Evolutionary conservation across 2,888 invertebrate species (phyloP).

Genomic region (Aproaerema taeniolella): DNA sequence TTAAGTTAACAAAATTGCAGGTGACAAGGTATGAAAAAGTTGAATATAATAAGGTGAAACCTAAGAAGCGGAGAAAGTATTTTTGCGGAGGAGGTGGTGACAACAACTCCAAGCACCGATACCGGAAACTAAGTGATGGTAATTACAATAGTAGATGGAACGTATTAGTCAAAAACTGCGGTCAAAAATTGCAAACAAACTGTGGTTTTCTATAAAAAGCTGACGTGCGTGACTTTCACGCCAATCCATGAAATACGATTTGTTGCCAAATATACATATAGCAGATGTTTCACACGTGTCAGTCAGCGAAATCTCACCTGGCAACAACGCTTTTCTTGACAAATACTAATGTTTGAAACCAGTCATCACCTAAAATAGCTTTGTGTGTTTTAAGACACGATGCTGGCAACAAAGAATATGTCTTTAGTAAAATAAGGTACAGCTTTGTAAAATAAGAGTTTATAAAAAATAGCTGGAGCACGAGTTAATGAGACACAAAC

Average conservation of each 20-base stretch:
- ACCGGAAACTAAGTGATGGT: constrained; percentile 27
- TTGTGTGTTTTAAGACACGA: constrained; percentile 12
- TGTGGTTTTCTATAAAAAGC: constrained; percentile 17
- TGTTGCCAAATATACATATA: constrained; percentile 42
- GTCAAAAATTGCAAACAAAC: constrained; percentile 15
- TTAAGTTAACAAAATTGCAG: constrained; percentile 55
- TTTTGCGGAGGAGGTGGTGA: constrained; percentile 31
- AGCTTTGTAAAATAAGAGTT: background rate
- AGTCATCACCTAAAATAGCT: constrained; percentile 32
- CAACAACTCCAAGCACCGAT: constrained; percentile 25
- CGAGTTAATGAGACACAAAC: constrained; percentile 1
- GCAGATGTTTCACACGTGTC: constrained; percentile 31
- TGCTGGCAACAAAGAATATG: constrained; percentile 12
- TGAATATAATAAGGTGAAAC: constrained; percentile 41
- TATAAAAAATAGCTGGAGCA: background rate
- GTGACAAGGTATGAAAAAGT: constrained; percentile 44
- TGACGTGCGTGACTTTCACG: constrained; percentile 32
- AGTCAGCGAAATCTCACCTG: constrained; percentile 34
- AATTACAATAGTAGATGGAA: constrained; percentile 24
- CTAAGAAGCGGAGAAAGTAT: constrained; percentile 52
- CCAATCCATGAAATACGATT: constrained; percentile 28
- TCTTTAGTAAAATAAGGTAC: background rate
- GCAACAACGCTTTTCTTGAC: constrained; percentile 36
- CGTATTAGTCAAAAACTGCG: background rate
- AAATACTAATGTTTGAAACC: constrained; percentile 28